Evolutionary conservation across 2,888 invertebrate species (phyloP), one percentile per base, ranked within the genome.

Genomic region (Hermaeophaga mercurialis): DNA sequence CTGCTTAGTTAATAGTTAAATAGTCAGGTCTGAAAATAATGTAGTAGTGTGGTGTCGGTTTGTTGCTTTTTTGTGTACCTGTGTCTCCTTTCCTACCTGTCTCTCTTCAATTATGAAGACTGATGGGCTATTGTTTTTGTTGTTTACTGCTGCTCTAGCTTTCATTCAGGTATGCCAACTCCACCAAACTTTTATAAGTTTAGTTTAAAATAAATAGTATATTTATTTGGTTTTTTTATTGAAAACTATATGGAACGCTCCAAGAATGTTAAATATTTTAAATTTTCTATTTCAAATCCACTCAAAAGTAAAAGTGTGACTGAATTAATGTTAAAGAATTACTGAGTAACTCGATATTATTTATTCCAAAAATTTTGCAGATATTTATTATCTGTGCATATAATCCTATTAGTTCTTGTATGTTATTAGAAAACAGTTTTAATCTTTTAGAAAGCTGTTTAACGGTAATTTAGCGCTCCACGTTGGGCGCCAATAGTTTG

Each of bases 31-130:
- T 24, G 1, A 52, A 43, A 52, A 34, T 43, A 52, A 52, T 52
- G 52, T 52, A 52, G 52, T 52, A 43, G 15, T 43, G 43, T 33
- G 24, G 33, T 34, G 34, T 36, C 6, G 43, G 17, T 52, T 52
- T 43, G 22, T 24, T 43, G 43, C 26, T 43, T 43, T 43, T 49
- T 52, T 52, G 43, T 52, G 43, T 43, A 44, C 43, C 34, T 52
- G 44, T 44, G 19, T 43, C 19, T 18, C 41, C 7, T 43, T 43
- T 24, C 24, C 43, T 43, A 43, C 43, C 43, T 43, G 24, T 41
- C 43, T 52, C 43, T 52, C 14, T 44, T 52, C 44, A 43, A 52
- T 52, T 52, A 52, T 52, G 52, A 52, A 52, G 52, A 52, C 52
- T 43, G 52, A 52, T 52, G 44, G 52, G 34, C 19, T 34, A 34